Percentiles rank a stretch among this genome's conserved stretches.
Conservation (phyloP, 2,797 vertebrate species). For the Acanthiza pusilla region DNA sequence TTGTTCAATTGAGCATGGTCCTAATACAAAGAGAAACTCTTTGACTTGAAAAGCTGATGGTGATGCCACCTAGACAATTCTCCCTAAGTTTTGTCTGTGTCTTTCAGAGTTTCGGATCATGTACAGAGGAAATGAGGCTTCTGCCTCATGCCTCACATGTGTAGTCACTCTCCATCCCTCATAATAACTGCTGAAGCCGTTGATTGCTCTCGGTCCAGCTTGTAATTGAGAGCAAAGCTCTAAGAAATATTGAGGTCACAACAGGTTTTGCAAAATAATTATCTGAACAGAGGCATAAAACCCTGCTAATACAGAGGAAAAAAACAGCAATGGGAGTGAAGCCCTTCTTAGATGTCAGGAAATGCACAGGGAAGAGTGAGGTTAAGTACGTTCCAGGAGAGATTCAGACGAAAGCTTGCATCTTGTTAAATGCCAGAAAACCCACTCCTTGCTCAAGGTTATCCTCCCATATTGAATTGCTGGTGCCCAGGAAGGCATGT, state of each 20-base stretch:
- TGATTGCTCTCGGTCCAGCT: background rate
- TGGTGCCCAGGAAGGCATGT: conserved; percentile 50
- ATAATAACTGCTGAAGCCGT: conserved; percentile 18
- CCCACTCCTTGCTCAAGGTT: conserved; percentile 52
- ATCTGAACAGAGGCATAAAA: background rate
- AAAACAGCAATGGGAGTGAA: background rate
- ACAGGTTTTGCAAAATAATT: conserved; percentile 36
- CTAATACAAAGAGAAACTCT: background rate
- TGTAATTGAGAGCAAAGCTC: conserved; percentile 43
- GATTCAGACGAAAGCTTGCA: conserved; percentile 11
- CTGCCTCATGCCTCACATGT: background rate
- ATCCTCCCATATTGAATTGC: conserved; percentile 41
- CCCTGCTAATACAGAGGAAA: background rate
- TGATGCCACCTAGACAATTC: background rate
- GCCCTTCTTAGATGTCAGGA: conserved; percentile 11
- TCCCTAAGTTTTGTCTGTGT: background rate
- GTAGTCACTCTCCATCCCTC: background rate
- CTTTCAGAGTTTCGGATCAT: background rate
- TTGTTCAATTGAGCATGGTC: background rate
- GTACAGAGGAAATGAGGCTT: conserved; percentile 43
- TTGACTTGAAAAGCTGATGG: background rate
- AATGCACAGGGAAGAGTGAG: background rate
- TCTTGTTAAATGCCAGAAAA: conserved; percentile 31
- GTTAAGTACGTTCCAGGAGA: conserved; percentile 27
- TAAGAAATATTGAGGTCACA: conserved; percentile 26